Evolutionary conservation across 2,113 vertebrate genomes (phyloP), one percentile per base, ranked within the genome.

Genomic region (Trinectes maculatus): DNA sequence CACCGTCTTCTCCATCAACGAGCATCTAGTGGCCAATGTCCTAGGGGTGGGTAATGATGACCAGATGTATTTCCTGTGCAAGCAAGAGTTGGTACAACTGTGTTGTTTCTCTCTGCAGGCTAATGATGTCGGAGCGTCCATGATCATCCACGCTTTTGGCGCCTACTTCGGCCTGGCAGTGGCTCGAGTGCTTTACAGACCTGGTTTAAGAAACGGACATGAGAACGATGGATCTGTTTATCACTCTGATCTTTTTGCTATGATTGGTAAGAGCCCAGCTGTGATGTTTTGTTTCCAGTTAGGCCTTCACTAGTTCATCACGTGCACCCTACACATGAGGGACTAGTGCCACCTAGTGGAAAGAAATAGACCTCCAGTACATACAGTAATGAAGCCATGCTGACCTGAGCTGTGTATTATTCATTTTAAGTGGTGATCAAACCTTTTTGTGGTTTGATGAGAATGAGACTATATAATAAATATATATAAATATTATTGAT

Each of bases 91-190:
- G n/a, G n/a, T n/a, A n/a, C 15, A 19, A 21, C 7, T 21, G 42
- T 12, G 11, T 52, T 4, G 3, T 52, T 42, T 22, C 28, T 21
- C 55, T 29, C 18, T 47, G 8, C 85, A 99, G 98, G 97, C 95
- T 19, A 93, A 88, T 56, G 98, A 99, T 59, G 71, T 91, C 34
- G 98, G 98, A 22, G 98, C 95, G 3, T 99, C 98, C 0, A 99
- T 99, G 98, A 93, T 92, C 0, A 99, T 99, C 70, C 98, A 99
- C 7, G 93, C 95, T 7, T 99, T 93, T 19, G 98, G 98, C 34
- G 96, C 97, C 16, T 99, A 98, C 83, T 99, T 98, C 67, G 98
- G 98, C n/a, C 86, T 99, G 84, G 93, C 94, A 0, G 95, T 90
- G 47, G 87, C 96, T 3, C 87, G 93, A 0, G 13, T 97, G 24